Percentiles rank a stretch among this genome's conserved stretches.
phyloP scores from a whole-genome alignment of 2,888 invertebrate genomes.

The Agrotis clavis region DNA sequence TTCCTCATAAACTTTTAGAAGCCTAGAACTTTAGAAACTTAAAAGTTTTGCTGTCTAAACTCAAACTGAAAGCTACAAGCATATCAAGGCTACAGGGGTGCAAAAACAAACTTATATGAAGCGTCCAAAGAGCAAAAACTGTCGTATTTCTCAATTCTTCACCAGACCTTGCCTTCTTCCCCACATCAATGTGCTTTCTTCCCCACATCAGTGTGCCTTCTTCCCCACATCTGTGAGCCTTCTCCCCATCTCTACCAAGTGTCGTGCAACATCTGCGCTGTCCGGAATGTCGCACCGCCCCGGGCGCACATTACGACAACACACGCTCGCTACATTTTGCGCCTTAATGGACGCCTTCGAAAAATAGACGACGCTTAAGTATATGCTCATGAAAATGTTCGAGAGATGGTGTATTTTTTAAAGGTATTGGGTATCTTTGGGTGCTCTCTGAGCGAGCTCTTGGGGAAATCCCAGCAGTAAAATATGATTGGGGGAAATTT shows the following conservation, averaged over 20 bases:
- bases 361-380: slow-evolving; percentile 56
- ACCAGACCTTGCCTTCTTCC: background rate
- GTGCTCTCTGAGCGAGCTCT: background rate
- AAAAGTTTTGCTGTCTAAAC: too few species aligned
- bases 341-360: slow-evolving; percentile 54
- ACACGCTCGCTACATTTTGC: slow-evolving; percentile 58
- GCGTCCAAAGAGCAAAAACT: too few species aligned
- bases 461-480: background rate
- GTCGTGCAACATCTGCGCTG: slow-evolving; percentile 49
- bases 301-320: slow-evolving; percentile 57
- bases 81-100: background rate
- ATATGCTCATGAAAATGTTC: slow-evolving; percentile 37
- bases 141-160: background rate
- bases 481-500: background rate
- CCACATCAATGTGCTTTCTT: too few species aligned
- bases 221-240: slow-evolving; percentile 13
- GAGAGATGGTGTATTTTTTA: slow-evolving; percentile 5
- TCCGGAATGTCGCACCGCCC: slow-evolving; percentile 67
- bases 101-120: background rate
- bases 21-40: background rate
- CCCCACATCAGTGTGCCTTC: too few species aligned
- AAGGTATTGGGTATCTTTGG: slow-evolving; percentile 1
- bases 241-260: slow-evolving; percentile 7
- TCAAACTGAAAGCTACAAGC: background rate
- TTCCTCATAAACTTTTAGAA: too few species aligned